phyloP scores from a whole-genome alignment of 2,888 invertebrate species.

The Leuctra nigra region DNA sequence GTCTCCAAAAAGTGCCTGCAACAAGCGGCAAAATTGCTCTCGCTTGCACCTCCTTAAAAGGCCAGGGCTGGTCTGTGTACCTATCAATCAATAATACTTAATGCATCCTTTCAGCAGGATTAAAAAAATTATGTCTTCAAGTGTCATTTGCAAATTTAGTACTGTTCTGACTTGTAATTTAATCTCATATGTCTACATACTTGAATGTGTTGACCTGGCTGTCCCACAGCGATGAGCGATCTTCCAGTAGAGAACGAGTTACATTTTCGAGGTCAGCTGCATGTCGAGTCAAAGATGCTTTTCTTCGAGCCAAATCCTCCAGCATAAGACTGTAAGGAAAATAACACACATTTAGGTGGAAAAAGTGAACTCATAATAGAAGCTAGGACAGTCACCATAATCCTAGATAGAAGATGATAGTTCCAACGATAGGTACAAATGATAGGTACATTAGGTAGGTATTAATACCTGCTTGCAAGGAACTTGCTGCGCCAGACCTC shows the following conservation, averaged over 20 bases:
- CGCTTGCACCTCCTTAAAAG: too few relatives aligned
- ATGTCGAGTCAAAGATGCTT: slow-evolving; percentile 66
- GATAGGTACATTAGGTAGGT: too few relatives aligned
- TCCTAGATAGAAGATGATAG: too few relatives aligned
- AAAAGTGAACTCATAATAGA: neutral
- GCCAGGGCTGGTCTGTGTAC: too few relatives aligned
- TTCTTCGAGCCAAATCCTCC: slow-evolving; percentile 84
- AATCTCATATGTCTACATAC: neutral
- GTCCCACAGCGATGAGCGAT: slow-evolving; percentile 39
- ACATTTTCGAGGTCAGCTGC: slow-evolving; percentile 62
- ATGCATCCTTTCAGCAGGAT: too few relatives aligned
- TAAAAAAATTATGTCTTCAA: too few relatives aligned
- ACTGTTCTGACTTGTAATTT: neutral
- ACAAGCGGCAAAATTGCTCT: too few relatives aligned
- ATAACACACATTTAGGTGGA: neutral
- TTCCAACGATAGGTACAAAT: too few relatives aligned
- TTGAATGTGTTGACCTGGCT: neutral
- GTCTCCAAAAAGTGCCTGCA: too few relatives aligned
- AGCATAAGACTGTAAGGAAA: slow-evolving; percentile 69
- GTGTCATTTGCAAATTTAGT: too few relatives aligned
- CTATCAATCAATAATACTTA: too few relatives aligned
- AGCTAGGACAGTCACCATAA: too few relatives aligned
- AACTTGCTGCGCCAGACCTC: slow-evolving; percentile 97
- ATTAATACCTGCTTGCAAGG: slow-evolving; percentile 73
- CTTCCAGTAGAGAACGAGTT: slow-evolving; percentile 61